Evolutionary conservation across 2,113 vertebrate species (phyloP), one percentile per base, ranked within the genome.

Genomic region (Cyanoramphus novaezelandiae): DNA sequence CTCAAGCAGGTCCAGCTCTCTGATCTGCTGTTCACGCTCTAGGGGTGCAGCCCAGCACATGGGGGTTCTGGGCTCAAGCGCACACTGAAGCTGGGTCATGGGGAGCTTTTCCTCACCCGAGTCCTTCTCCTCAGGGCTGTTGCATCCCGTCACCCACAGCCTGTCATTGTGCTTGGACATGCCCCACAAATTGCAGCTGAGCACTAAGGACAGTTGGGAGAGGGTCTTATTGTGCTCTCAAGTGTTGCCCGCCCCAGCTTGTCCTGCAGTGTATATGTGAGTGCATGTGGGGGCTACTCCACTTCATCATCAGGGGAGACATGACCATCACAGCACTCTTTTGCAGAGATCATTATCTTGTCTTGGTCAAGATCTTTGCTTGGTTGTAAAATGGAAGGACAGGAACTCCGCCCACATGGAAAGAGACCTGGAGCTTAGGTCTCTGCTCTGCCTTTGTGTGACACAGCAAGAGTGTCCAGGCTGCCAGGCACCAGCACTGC

Each of bases 331-430:
- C 52, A 71, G n/a, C 57, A 39, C 33, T 11, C 6, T 60, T 15
- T 44, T 83, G 37, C 47, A 72, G 39, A 4, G 41, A 77, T 77
- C 47, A 11, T 62, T 63, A 7, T 29, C 55, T 83, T 37, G 20
- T 43, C 64, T 41, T 37, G 20, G 41, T 78, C 49, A 29, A 52
- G 7, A 4, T 16, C 57, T 86, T 53, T 63, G 46, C 37, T 53
- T 0, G 0, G 12, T 25, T 59, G 19, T 27, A 41, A 78, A 70
- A 70, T 1, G 25, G 60, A 21, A 79, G 57, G 29, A 10, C 13
- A 74, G 46, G 55, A 77, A 63, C 17, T 55, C 70, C 10, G 10
- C 21, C 41, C 9, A 12, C 12, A 8, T 0, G 19, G 47, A 69
- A 64, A 35, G 27, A 84, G 3, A 43, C 31, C 29, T 21, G 46